Base-by-base conservation (phyloP, 2,888 invertebrate genomes). In the Amphipoea oculea region DNA sequence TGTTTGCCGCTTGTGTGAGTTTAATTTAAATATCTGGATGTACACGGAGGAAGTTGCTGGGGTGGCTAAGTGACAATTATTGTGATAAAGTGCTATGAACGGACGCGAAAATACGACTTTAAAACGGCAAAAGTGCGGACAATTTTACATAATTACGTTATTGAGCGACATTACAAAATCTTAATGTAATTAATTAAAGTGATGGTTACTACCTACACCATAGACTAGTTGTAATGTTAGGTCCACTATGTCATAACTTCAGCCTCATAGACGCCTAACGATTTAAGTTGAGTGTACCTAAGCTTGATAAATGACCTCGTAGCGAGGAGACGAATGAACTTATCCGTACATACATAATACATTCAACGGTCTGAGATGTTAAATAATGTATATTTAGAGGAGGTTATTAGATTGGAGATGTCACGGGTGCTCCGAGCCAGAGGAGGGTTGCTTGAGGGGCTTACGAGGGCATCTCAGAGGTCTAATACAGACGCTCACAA, bases 1-100 rank as follows among this genome's bases (percentile, higher is more conserved):
- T 83, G 87, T 87, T 87, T 83, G 81, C 76, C 83, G 83, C 78
- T 84, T 79, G 84, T 74, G 79, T 84, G 82, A 77, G 70, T 84
- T 84, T 80, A 78, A 88, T 88, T 86, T 87, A 84, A 88, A 87
- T 88, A 84, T 82, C 70, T 76, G 77, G 36, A 88, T 71, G 82
- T 74, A 48, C 66, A n/a, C 51, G 36, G 20, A 76, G 87, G 76
- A 87, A 81, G 83, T 73, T 48, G n/a, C 79, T 29, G 83, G 67
- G 68, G 73, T 69, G 29, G 69, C 74, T 87, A 75, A 74, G 63
- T 77, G 78, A 86, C 84, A 78, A 88, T 88, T 88, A 76, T 68
- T 76, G 83, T 83, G 80, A 83, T 68, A 76, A 88, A 88, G 57
- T 67, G 77, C 77, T 36, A 12, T 29, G 3, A 60, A 62, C 42